Base-by-base conservation (phyloP, 2,797 vertebrate species). In the Holocentrus rufus region DNA sequence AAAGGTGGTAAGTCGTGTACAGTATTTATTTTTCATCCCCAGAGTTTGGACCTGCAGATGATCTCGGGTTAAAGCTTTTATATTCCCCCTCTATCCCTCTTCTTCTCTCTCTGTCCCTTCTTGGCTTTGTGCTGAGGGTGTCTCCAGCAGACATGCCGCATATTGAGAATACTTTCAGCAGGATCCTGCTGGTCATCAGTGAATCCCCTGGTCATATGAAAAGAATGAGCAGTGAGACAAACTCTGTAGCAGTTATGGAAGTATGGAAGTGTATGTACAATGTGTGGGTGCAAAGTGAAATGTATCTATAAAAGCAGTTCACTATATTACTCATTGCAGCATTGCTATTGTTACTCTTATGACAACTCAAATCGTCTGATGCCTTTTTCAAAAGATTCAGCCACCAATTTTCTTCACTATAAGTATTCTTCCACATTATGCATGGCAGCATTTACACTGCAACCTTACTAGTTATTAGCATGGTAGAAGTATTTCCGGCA, bases 401-500 rank as follows among this genome's bases (percentile, higher is more conserved):
- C 36, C 10, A 25, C 8, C 17, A 42, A 34, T 58, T 68, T 68
- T 65, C 73, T 85, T 74, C 81, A 80, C 71, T 79, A 79, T 66
- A 72, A 82, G 80, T 81, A 71, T 74, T 88, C 82, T 84, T 83
- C 82, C 86, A 85, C 89, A 85, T 88, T 81, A 77, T 92, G 92
- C 92, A 92, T 92, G 91, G 77, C 72, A 82, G 85, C 87, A 80
- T 77, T 86, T 76, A 82, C 79, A 83, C 85, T 87, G 89, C 90
- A 92, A 89, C 87, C 83, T 83, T 83, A 86, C 81, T 85, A 82
- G 94, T 87, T 94, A 91, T 90, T 95, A 94, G 93, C 93, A 93
- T 95, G 95, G 93, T 95, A 83, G 94, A 94, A 95, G 89, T 93
- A 90, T 94, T 92, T 86, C 92, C 93, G 93, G 94, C 92, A 93